Evolutionary conservation across 2,113 vertebrate species (phyloP), one percentile per base, ranked within the genome.

Genomic region (Cinclus cinclus): DNA sequence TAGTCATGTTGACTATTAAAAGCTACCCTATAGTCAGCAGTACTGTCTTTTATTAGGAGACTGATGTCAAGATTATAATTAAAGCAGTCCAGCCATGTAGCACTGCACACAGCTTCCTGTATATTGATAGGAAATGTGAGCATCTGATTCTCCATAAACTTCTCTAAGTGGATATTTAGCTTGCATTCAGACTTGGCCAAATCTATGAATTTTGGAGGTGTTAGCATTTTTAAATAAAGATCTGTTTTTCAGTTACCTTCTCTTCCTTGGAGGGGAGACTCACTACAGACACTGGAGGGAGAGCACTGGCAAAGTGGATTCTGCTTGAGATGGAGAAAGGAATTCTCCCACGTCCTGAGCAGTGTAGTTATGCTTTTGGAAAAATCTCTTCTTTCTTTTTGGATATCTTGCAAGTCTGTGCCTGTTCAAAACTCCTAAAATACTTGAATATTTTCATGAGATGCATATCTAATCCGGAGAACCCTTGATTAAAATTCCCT

Each of bases 1-100:
- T 94, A 93, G 92, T 96, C 81, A 83, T 92, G 77, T 93, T 94
- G 89, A 96, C 92, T 97, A 60, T 96, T 97, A 96, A 97, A 97
- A 95, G 56, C 90, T 95, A 63, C 70, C 87, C 85, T 78, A 70
- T 83, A 97, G 88, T 96, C 89, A 94, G 83, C 81, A 93, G 33
- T 94, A 62, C 63, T 86, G 68, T 73, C 83, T 97, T 97, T 90
- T 96, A 97, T 95, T 96, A 92, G 91, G 89, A 91, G 92, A 89
- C 86, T 93, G 65, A 86, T 96, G 89, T 94, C 91, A 96, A 88
- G 82, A 96, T 96, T 91, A 71, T 96, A 97, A 97, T 96, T 96
- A 97, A 97, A 92, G 70, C 62, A 93, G 63, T 94, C 70, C 52
- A 82, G 78, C 96, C 84, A 89, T 95, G 90, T 96, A 84, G 90